Evolutionary conservation across 2,888 invertebrate species (phyloP).

Genomic region (Cephus pygmeus): DNA sequence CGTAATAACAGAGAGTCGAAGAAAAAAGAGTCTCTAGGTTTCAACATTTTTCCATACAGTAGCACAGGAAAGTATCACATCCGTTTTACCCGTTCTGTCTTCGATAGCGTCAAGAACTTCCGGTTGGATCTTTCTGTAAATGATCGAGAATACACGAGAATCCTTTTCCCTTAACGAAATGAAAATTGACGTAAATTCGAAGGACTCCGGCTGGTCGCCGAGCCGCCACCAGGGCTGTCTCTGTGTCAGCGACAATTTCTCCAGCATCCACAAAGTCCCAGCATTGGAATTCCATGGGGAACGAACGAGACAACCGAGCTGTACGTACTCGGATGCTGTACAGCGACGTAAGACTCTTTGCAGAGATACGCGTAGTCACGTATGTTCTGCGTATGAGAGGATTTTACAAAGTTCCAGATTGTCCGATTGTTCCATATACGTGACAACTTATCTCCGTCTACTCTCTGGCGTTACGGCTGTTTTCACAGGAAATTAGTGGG

Average conservation of each 20-base stretch:
- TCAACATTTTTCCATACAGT: not conserved
- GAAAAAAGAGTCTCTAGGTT: not conserved
- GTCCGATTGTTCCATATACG: not conserved
- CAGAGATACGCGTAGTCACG: not conserved
- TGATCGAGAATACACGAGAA: not conserved
- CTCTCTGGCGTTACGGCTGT: not conserved
- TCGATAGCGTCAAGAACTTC: not conserved
- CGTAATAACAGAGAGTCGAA: not conserved
- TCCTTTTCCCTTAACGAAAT: constrained; percentile 23
- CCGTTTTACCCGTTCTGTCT: not conserved
- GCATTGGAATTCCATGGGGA: not conserved
- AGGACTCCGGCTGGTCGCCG: not conserved
- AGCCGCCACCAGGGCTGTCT: not conserved
- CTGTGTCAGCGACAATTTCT: no score
- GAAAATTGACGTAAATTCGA: constrained; percentile 39
- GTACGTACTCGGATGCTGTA: not conserved
- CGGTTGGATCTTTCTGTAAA: not conserved
- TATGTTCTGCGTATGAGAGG: not conserved
- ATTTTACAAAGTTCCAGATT: not conserved
- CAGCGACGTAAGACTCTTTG: not conserved
- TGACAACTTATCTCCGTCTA: not conserved
- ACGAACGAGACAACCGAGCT: not conserved
- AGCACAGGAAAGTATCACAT: not conserved
- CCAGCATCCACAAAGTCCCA: not conserved
- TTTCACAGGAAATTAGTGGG: not conserved